Base-by-base conservation (phyloP, 2,888 invertebrate genomes). In the Megalurothrips usitatus region DNA sequence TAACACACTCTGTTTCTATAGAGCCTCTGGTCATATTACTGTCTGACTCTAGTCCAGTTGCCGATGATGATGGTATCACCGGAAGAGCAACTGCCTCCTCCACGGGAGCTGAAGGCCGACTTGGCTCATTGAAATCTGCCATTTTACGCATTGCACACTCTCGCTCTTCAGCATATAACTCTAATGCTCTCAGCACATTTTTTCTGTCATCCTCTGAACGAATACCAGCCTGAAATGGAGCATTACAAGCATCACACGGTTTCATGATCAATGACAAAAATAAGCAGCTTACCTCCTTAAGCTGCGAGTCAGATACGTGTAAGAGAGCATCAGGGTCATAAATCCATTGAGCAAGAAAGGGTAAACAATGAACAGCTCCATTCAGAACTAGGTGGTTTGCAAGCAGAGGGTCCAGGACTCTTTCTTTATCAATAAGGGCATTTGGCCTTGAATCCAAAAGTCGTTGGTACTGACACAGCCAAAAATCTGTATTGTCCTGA, bases 401-500 rank as follows among this genome's bases (percentile, higher is more conserved):
- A 83, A 94, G 87, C 80, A 88, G 85, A 26, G 93, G 93, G 86
- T 94, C 92, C 79, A 94, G 88, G 84, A 89, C 88, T 83, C 89
- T 90, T 82, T 91, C 90, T 81, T 91, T 89, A 85, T 91, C 90
- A 49, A 92, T 87, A 83, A 93, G 87, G 80, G 91, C 90, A 84
- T 89, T 90, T 43, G 96, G 95, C 84, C 93, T 91, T 48, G 91
- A 91, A 86, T 96, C 94, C 86, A 96, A 89, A 78, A 96, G 87
- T 84, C 92, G 91, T 87, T 96, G 96, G 87, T 95, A 96, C 87
- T 96, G 96, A 85, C 91, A 89, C 83, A 94, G 87, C 94, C 94
- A 94, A 86, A 93, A 94, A 85, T 85, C 85, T 26, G 83, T 86
- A 85, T 85, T 75, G 26, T 75, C 68, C 68, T 75, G 11, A 43